phyloP scores from a whole-genome alignment of 2,888 invertebrate species.

The Priapulus caudatus region DNA sequence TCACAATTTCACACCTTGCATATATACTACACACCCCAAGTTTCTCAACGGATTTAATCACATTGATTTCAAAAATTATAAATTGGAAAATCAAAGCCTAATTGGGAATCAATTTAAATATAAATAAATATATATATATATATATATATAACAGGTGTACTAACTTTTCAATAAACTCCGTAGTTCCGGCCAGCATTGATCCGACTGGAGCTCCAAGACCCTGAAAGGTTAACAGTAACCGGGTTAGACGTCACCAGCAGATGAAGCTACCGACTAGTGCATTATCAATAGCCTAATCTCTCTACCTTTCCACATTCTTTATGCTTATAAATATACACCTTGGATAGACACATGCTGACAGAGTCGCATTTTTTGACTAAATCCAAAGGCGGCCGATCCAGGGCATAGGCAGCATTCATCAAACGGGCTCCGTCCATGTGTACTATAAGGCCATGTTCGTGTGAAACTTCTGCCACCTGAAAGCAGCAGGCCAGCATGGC shows the following conservation, averaged over 20 bases:
- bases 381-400: constrained; percentile 49
- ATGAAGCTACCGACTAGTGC: too few species aligned
- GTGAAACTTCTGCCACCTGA: constrained; percentile 50
- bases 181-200: constrained; percentile 63
- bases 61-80: too few species aligned
- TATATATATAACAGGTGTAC: too few species aligned
- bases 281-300: too few species aligned
- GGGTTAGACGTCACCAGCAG: too few species aligned
- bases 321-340: constrained; percentile 42
- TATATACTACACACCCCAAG: too few species aligned
- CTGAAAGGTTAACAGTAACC: constrained; percentile 25
- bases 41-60: too few species aligned
- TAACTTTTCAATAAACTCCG: constrained; percentile 25
- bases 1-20: too few species aligned
- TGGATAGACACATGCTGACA: constrained; percentile 77
- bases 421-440: constrained; percentile 91
- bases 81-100: too few species aligned
- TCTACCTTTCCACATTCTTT: neutral
- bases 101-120: too few species aligned
- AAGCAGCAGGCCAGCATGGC: constrained; percentile 7
- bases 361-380: constrained; percentile 62
- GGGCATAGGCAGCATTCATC: constrained; percentile 70
- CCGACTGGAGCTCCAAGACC: constrained; percentile 78
- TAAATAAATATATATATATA: too few species aligned
- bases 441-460: constrained; percentile 50